Conservation (phyloP, 1,140 invertebrate species). For the Nixonia krombeini region DNA sequence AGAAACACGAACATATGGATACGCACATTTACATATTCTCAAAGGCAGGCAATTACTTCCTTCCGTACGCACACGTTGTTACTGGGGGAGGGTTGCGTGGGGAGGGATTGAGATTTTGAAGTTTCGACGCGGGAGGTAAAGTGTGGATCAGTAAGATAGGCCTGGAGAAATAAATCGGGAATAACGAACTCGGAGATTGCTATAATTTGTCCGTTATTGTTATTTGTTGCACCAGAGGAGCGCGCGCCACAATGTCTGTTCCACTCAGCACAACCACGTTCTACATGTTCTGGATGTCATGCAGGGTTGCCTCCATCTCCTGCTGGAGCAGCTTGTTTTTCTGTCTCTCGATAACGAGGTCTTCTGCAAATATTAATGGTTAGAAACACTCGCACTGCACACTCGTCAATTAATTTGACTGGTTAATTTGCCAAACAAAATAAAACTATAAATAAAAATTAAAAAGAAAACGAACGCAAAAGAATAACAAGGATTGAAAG, state of each 20-base stretch:
- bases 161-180: conserved; percentile 27
- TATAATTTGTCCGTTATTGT: conserved; percentile 44
- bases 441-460: neutral
- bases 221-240: conserved; percentile 59
- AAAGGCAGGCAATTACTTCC: conserved; percentile 15
- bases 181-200: conserved; percentile 40
- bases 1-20: conserved; percentile 3
- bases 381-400: conserved; percentile 65
- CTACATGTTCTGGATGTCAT: conserved; percentile 99
- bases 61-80: conserved; percentile 8
- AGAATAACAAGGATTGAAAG: neutral
- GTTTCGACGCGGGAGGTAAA: conserved; percentile 2
- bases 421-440: no score
- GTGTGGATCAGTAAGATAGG: no score
- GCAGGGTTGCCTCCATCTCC: conserved; percentile 99
- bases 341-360: conserved; percentile 93
- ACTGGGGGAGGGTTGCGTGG: conserved; percentile 27
- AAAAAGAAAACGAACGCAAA: neutral
- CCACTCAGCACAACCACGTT: conserved; percentile 44
- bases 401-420: no score
- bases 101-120: no score
- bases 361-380: conserved; percentile 84
- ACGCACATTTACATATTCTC: conserved; percentile 13
- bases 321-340: conserved; percentile 97
- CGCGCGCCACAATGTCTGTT: conserved; percentile 41